These are phyloP conservation scores for Oenanthe melanoleuca DNA, from an alignment of 2,113 vertebrate species.

Conservation along the genomic window DNA sequence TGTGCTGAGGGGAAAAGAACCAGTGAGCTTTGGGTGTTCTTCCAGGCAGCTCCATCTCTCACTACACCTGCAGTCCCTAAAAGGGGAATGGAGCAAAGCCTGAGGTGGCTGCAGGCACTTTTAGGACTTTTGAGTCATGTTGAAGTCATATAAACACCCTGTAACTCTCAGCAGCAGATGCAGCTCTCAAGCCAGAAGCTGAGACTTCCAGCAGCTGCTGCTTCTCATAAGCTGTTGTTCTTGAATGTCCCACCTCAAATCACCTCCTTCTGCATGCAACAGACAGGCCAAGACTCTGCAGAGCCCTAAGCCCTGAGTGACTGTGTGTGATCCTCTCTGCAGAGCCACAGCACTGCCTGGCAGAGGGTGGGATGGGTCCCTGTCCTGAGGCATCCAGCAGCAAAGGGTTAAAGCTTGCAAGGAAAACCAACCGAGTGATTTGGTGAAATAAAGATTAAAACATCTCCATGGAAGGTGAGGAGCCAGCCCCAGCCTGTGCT, in stretches of 20 bases:
- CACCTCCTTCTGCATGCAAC: background rate
- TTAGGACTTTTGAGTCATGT: background rate
- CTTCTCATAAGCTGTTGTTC: background rate
- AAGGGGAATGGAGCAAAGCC: background rate
- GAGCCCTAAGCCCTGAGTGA: background rate
- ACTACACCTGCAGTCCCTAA: background rate
- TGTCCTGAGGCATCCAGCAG: background rate
- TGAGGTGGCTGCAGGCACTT: background rate
- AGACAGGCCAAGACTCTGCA: rapidly evolving
- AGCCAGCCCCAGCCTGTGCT: conserved; percentile 64
- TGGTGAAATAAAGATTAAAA: conserved; percentile 52
- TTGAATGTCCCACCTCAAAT: background rate
- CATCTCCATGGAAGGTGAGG: conserved; percentile 41
- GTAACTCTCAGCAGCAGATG: background rate
- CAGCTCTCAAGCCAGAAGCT: background rate
- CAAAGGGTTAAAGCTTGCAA: conserved; percentile 15
- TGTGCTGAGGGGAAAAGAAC: background rate
- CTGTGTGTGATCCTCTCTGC: background rate
- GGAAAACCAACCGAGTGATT: conserved; percentile 10
- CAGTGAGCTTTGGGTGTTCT: background rate
- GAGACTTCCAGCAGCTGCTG: background rate
- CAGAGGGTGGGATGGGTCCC: background rate
- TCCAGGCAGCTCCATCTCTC: background rate
- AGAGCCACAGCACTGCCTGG: background rate
- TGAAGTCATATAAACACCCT: background rate